Conservation (phyloP, 2,797 vertebrate genomes). For the Anisognathus igniventris region DNA sequence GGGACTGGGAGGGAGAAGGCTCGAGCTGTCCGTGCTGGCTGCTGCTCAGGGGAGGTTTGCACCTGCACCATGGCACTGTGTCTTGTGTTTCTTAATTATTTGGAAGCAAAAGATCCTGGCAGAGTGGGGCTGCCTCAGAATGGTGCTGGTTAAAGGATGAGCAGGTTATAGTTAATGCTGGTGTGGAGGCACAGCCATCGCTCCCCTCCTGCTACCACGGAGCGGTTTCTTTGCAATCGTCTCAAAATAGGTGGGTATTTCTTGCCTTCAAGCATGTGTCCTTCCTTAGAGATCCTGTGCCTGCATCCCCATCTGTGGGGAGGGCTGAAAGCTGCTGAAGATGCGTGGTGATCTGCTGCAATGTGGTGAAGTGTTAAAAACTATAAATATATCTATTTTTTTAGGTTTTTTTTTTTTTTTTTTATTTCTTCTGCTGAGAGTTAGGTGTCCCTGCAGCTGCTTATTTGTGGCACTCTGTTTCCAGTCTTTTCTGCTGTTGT, state of each 20-base stretch:
- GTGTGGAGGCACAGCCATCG: neutral
- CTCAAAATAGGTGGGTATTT: neutral
- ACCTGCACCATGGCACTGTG: fast-evolving
- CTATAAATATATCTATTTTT: neutral
- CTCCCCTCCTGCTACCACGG: neutral
- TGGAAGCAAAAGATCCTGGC: neutral
- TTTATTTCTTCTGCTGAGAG: fast-evolving
- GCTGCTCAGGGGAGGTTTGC: neutral
- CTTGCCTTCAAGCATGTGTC: neutral
- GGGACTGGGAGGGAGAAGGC: neutral
- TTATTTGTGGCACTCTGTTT: neutral
- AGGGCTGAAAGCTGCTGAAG: neutral
- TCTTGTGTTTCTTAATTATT: neutral
- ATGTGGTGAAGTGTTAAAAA: neutral
- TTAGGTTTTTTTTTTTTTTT: neutral
- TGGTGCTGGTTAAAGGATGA: neutral
- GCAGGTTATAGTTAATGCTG: neutral
- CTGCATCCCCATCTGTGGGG: neutral
- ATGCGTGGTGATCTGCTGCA: neutral
- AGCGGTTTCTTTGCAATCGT: neutral
- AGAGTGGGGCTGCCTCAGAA: neutral
- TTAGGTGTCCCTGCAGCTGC: neutral
- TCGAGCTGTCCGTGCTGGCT: fast-evolving
- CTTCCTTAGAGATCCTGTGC: neutral
- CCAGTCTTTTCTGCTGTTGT: neutral